Conservation (phyloP, 2,113 vertebrate genomes). For the Microtus montanus region DNA sequence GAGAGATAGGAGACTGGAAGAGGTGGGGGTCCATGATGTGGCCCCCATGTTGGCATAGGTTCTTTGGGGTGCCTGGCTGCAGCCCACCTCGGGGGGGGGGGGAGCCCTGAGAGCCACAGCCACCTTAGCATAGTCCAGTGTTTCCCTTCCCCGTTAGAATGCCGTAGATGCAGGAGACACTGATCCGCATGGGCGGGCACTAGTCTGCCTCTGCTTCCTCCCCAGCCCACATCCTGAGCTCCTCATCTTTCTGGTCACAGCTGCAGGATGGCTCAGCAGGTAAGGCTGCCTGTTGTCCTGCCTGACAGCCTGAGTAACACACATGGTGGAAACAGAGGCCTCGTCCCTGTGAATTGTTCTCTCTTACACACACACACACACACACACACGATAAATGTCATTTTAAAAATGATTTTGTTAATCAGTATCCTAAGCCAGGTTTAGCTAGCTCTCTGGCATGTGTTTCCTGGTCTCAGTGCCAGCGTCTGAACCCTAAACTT, state of each 20-base stretch:
- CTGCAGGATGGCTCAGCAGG: too few relatives aligned
- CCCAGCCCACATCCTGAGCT: accelerated
- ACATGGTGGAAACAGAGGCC: not conserved
- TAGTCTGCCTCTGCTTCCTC: accelerated
- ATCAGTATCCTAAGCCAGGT: accelerated
- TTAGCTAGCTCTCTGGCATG: not conserved
- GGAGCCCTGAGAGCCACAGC: too few relatives aligned
- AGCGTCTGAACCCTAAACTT: too few relatives aligned
- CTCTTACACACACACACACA: not conserved
- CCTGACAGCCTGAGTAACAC: not conserved
- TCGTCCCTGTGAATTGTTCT: accelerated
- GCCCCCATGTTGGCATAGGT: too few relatives aligned
- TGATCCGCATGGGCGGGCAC: accelerated
- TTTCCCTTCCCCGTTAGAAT: accelerated
- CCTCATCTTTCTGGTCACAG: not conserved
- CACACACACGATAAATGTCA: too few relatives aligned
- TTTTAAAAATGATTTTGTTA: not conserved
- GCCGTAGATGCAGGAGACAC: accelerated
- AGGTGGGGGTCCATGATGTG: accelerated
- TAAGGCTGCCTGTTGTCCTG: too few relatives aligned
- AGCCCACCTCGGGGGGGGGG: accelerated
- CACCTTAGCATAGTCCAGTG: not conserved
- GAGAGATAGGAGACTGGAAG: not conserved
- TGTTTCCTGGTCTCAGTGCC: not conserved
- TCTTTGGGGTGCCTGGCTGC: not conserved